phyloP scores from a whole-genome alignment of 2,113 vertebrate genomes.

The Entomyzon cyanotis region DNA sequence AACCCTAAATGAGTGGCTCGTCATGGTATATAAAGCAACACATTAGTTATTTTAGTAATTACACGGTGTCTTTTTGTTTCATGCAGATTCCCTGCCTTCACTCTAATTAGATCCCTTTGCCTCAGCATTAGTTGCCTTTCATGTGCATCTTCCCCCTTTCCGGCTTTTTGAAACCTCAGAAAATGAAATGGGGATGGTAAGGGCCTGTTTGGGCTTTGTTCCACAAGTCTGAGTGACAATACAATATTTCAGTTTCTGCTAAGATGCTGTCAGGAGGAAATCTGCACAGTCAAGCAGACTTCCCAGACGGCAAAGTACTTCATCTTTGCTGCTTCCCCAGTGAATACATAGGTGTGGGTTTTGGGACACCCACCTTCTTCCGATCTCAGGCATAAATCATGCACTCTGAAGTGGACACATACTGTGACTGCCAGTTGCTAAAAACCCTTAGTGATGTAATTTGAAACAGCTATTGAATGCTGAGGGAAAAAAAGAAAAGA shows the following conservation, averaged over 20 bases:
- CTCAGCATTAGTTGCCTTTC: not conserved
- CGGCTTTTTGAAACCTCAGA: not conserved
- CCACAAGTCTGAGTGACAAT: not conserved
- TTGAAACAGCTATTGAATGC: not conserved
- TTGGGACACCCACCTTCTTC: not conserved
- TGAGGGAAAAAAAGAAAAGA: not conserved
- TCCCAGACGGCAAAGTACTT: not conserved
- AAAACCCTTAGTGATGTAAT: not conserved
- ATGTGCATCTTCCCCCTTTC: not conserved
- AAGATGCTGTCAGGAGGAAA: not conserved
- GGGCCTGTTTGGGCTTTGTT: not conserved
- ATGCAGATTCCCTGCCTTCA: not conserved
- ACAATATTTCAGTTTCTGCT: not conserved
- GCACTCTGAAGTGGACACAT: not conserved
- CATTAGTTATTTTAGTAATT: not conserved
- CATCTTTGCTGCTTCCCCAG: not conserved
- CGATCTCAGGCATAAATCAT: not conserved
- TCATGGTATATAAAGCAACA: not conserved
- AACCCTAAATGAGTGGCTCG: not conserved
- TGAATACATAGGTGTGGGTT: not conserved
- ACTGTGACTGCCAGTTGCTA: not conserved
- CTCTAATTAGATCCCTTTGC: not conserved
- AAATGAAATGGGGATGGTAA: not conserved
- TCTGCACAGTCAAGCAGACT: not conserved
- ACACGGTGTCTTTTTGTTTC: not conserved